Evolutionary conservation across 2,113 vertebrate species (phyloP).

Genomic region (Fregetta grallaria): DNA sequence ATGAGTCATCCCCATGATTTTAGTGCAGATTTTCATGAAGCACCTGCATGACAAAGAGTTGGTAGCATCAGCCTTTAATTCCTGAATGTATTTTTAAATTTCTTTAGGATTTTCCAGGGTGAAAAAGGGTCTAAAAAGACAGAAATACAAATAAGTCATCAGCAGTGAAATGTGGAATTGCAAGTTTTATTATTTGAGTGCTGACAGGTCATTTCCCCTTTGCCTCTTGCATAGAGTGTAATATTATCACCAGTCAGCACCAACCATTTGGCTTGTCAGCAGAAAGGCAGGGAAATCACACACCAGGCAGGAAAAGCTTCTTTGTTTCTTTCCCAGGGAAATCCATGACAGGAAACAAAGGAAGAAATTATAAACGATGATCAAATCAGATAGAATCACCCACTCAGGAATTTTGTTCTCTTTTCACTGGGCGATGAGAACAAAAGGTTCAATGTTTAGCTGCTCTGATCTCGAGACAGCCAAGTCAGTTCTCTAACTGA

Average conservation of each 20-base stretch:
- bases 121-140: neutral
- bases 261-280: slow-evolving; percentile 40
- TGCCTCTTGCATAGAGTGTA: slow-evolving; percentile 7
- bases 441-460: slow-evolving; percentile 39
- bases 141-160: neutral
- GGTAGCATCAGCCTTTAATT: neutral
- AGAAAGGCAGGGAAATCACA: slow-evolving; percentile 56
- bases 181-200: slow-evolving; percentile 9
- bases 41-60: neutral
- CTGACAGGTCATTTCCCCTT: slow-evolving; percentile 46
- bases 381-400: slow-evolving; percentile 45
- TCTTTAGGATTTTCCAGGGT: neutral
- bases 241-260: slow-evolving; percentile 47
- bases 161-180: neutral
- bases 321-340: slow-evolving; percentile 63
- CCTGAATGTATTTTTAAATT: neutral
- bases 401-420: neutral
- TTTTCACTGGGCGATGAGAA: neutral
- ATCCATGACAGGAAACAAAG: slow-evolving; percentile 44
- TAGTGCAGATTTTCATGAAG: neutral
- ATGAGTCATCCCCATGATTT: neutral
- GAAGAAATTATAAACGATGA: slow-evolving; percentile 34
- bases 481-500: neutral
- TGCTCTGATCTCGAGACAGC: neutral
- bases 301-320: slow-evolving; percentile 41